Percentiles rank a stretch among this genome's conserved stretches.
These are phyloP conservation scores for Mesoclemmys tuberculata DNA, from an alignment of 2,113 vertebrate species.

Conservation along the genomic window DNA sequence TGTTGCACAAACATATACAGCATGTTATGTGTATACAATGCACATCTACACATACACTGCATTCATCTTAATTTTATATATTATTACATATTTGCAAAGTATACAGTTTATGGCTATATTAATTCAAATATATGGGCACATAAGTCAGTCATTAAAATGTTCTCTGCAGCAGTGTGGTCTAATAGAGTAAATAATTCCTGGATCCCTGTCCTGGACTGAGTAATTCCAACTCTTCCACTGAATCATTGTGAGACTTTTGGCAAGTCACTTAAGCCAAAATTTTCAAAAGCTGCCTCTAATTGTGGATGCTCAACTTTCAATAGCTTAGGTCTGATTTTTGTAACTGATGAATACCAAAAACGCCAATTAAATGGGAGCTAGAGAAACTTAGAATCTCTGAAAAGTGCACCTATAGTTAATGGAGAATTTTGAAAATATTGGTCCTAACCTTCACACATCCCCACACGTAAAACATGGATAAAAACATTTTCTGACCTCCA, in stretches of 20 bases:
- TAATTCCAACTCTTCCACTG: background rate
- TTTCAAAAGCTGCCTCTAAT: background rate
- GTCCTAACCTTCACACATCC: background rate
- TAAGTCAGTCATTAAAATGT: background rate
- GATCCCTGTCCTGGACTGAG: background rate
- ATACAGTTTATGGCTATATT: background rate
- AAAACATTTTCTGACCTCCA: background rate
- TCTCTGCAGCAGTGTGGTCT: background rate
- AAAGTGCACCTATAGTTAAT: background rate
- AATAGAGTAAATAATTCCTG: background rate
- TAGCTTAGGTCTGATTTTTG: conserved; percentile 4
- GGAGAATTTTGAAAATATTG: background rate
- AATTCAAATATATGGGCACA: background rate
- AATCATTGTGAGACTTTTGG: background rate
- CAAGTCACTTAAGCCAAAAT: background rate
- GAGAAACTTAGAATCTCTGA: background rate
- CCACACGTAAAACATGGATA: background rate
- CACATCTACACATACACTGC: fast-evolving
- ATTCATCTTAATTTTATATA: background rate
- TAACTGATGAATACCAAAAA: background rate
- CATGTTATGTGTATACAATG: background rate
- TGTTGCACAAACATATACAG: background rate
- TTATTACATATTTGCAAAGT: background rate
- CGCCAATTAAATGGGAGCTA: background rate
- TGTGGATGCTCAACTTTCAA: conserved; percentile 13